Conservation (phyloP, 2,888 invertebrate genomes). For the Temnothorax ravouxi region DNA sequence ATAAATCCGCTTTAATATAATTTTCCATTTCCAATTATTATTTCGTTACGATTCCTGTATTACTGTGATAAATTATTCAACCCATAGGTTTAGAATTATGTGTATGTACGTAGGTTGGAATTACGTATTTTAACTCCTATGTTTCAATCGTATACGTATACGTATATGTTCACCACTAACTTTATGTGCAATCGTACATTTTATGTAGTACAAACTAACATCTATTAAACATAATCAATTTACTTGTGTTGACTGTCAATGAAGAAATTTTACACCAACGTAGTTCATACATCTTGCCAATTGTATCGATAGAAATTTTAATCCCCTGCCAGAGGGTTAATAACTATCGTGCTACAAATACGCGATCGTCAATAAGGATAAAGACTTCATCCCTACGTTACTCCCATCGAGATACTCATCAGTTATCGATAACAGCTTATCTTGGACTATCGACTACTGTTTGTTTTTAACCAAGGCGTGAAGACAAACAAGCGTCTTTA, state of each 20-base stretch:
- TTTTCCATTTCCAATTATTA: not conserved
- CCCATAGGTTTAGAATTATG: not conserved
- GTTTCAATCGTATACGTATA: not conserved
- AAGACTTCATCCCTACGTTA: not conserved
- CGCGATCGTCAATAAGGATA: not conserved
- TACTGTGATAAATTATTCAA: not conserved
- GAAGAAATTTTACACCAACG: not conserved
- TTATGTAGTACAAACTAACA: not conserved
- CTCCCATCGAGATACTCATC: slow-evolving; percentile 6
- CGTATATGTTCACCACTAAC: not conserved
- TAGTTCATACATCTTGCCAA: not conserved
- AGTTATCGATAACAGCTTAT: slow-evolving; percentile 29
- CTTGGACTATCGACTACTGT: not conserved
- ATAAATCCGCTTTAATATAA: not conserved
- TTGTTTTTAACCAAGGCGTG: slow-evolving; percentile 13
- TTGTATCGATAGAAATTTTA: not conserved
- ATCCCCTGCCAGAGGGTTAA: not conserved
- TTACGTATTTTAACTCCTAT: not conserved
- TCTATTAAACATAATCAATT: not conserved
- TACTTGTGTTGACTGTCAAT: not conserved
- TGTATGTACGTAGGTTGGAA: not conserved
- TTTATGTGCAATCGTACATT: not conserved
- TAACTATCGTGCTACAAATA: slow-evolving; percentile 14
- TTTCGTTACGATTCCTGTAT: not conserved
- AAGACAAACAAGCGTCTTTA: slow-evolving; percentile 18